phyloP scores from a whole-genome alignment of 2,888 invertebrate genomes.

The Drosophila hamatofila region DNA sequence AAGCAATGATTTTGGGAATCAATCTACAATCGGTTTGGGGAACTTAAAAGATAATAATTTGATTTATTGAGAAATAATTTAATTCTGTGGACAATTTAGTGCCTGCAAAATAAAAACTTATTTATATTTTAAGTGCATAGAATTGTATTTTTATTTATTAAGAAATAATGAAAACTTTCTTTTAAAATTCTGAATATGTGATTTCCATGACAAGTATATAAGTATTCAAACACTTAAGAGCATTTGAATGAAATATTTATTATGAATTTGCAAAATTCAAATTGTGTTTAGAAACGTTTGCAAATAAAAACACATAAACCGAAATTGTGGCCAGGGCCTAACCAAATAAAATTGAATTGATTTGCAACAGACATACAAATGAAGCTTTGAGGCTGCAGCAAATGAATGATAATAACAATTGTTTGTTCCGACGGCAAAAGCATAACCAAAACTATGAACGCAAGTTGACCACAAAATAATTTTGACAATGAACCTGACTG shows the following conservation, averaged over 20 bases:
- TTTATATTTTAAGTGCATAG: neutral
- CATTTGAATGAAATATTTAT: neutral
- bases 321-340: constrained; percentile 29
- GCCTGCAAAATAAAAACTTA: neutral
- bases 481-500: constrained; percentile 77
- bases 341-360: constrained; percentile 50
- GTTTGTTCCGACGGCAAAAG: constrained; percentile 36
- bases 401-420: constrained; percentile 13
- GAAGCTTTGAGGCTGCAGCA: constrained; percentile 29
- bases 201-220: neutral
- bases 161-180: too few relatives aligned
- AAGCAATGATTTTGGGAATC: neutral
- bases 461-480: constrained; percentile 81
- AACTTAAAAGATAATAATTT: neutral
- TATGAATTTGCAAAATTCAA: neutral
- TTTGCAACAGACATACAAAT: constrained; percentile 2
- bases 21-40: neutral
- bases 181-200: too few relatives aligned
- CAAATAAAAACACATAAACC: constrained; percentile 16
- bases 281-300: constrained; percentile 3
- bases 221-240: neutral
- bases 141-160: neutral
- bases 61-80: neutral
- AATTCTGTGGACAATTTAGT: neutral
- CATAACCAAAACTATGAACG: constrained; percentile 72